Evolutionary conservation across 2,113 vertebrate species (phyloP), one percentile per base, ranked within the genome.

Genomic region (Paraplagusia blochii): DNA sequence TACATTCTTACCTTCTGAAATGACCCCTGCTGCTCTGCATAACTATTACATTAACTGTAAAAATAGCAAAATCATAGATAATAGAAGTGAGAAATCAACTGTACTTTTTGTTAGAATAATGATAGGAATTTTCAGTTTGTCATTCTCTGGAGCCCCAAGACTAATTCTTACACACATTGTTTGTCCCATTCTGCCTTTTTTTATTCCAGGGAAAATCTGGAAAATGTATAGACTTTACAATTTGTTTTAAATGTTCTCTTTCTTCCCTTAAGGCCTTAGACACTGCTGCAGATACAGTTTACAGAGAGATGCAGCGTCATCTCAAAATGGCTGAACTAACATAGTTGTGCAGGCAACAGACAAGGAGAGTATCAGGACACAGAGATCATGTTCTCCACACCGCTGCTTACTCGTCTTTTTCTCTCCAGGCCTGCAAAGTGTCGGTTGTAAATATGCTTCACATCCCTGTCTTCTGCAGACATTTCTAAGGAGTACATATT

Each of bases 261-360:
- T 50, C 63, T 57, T 57, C 73, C 76, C 82, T 70, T 39, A 66
- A 81, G 62, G 80, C 81, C 86, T 87, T 80, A 74, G 58, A 79
- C 54, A 51, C 47, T 67, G 75, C 81, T 77, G 80, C 79, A 59
- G 54, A 60, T 53, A 56, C 63, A 14, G 38, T 63, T 58, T 52
- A 69, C 69, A 67, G 69, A 22, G 18, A 76, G 75, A 77, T 79
- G 70, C 73, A 57, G 19, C 46, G 17, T 57, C 66, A 66, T 67
- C 66, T 71, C 63, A 52, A 69, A 72, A 72, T 60, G 74, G 74
- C 55, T 13, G 80, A 69, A 3, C 14, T 59, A 61, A 58, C 60
- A 40, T 58, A 55, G 44, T 57, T 72, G 54, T 58, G 58, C 59
- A 51, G 46, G 43, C n/a, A 55, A 53, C 53, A 52, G 58, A 61